These are phyloP conservation scores for Leucoraja ocellata DNA, from an alignment of 2,797 vertebrate species.

Conservation along the genomic window DNA sequence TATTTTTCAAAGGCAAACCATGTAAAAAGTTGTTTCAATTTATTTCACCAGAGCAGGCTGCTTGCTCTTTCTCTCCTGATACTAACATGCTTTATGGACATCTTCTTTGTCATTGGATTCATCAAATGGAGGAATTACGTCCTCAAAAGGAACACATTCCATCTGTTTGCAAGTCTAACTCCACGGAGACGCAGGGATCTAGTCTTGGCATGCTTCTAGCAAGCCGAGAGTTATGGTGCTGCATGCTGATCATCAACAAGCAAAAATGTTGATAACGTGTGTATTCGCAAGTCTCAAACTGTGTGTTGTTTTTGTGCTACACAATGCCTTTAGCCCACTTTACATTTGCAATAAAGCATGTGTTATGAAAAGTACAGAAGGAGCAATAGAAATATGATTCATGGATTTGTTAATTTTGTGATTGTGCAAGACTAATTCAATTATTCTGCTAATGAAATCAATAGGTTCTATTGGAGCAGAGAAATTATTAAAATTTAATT, in stretches of 20 bases:
- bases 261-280: not conserved
- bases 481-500: not conserved
- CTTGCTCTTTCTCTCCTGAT: slow-evolving; percentile 2
- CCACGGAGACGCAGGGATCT: not conserved
- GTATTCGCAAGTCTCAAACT: not conserved
- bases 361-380: not conserved
- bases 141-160: not conserved
- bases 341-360: slow-evolving; percentile 1
- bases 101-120: not conserved
- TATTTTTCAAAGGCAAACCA: not conserved
- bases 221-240: not conserved
- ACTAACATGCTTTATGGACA: not conserved
- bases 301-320: slow-evolving; percentile 14
- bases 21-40: not conserved
- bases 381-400: not conserved
- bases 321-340: not conserved
- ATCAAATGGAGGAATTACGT: not conserved
- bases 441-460: not conserved
- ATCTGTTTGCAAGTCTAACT: slow-evolving; percentile 20
- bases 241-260: slow-evolving; percentile 25
- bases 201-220: not conserved
- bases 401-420: slow-evolving; percentile 21
- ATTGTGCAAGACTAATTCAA: not conserved
- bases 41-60: not conserved
- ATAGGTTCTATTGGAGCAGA: not conserved